Evolutionary conservation across 2,888 invertebrate species (phyloP), one percentile per base, ranked within the genome.

Genomic region (Tenthredo distinguenda): DNA sequence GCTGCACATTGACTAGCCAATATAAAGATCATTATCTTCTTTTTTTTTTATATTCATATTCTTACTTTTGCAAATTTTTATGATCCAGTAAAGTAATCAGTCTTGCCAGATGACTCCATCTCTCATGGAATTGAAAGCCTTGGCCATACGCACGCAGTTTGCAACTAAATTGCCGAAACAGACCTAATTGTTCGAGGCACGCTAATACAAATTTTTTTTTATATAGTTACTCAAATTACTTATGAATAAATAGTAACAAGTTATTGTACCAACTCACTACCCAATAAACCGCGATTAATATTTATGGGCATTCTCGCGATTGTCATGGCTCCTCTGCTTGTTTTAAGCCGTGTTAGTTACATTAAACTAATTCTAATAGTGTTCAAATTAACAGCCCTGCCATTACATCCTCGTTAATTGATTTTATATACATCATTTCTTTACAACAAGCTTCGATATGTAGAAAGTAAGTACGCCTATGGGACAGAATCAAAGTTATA

Each of bases 1-100:
- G 91, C 92, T 92, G 92, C 91, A 90, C 91, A 92, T 90, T 93
- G 92, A 92, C 93, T 92, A 93, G 93, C 92, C 91, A 89, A 91
- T 91, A 90, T 90, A 89, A 92, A 92, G 91, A 92, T 91, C 91
- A 89, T 90, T 90, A 88, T 89, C 89, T 89, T 88, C 85, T 74
- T 76, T 55, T 84, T 74, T 76, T 55, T 40, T 43, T 71, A 31
- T 85, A 79, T 85, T 85, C 77, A 65, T 81, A 84, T 71, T 71
- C 71, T 83, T 71, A 34, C 47, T 83, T 83, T 68, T 47, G n/a
- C 37, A 72, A 50, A 85, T 84, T 83, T 86, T 86, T 84, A 86
- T 87, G 86, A 85, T 86, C 86, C 86, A 82, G 90, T 88, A 89
- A 88, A 86, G 87, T 89, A 90, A 88, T 91, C 92, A 92, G 92